Evolutionary conservation across 30 jellyfish, hydroid and myxozoan species (phyloP), one percentile per base, ranked within the genome.

Genomic region (Mastigias papua): DNA sequence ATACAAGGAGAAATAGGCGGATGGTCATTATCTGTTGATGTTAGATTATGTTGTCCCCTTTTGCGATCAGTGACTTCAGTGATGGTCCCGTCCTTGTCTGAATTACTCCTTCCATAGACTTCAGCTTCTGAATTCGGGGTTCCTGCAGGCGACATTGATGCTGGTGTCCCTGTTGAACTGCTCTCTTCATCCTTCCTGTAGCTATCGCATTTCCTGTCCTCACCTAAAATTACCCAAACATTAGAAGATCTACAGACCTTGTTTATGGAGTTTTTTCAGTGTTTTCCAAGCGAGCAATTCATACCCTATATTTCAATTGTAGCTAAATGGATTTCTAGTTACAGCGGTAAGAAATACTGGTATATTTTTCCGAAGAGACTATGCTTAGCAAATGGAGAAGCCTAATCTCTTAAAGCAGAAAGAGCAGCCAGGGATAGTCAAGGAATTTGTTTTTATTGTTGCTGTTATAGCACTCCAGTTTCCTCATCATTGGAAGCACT

Each of bases 131-230:
- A 25, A 50, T 62, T 62, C 8, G 92, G 92, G n/a, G 78, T 82
- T 48, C 78, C 37, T 30, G 80, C 82, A 2, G 93, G 93, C 16
- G 93, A 71, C 78, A 84, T 84, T 34, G 98, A 91, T 13, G 98
- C 90, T 0, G 98, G 98, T 33, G 98, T 81, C 13, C 98, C 98
- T 6, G 98, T 85, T 13, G 98, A 91, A 30, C 90, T 91, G 62
- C 80, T 62, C 66, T 86, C 96, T 35, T 84, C 89, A 17, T 89
- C 86, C 30, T 70, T 73, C 19, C 91, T 49, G 73, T 48, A 48
- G 34, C 84, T 37, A 9, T 65, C 83, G 10, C 78, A 21, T 20
- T 69, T 35, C 31, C 85, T 46, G 1, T 82, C 92, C 30, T 69
- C 48, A 17, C 73, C 90, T 79, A 51, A 5, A 51, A 51, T 2